phyloP scores from a whole-genome alignment of 2,797 vertebrate species.

The Tapera naevia region DNA sequence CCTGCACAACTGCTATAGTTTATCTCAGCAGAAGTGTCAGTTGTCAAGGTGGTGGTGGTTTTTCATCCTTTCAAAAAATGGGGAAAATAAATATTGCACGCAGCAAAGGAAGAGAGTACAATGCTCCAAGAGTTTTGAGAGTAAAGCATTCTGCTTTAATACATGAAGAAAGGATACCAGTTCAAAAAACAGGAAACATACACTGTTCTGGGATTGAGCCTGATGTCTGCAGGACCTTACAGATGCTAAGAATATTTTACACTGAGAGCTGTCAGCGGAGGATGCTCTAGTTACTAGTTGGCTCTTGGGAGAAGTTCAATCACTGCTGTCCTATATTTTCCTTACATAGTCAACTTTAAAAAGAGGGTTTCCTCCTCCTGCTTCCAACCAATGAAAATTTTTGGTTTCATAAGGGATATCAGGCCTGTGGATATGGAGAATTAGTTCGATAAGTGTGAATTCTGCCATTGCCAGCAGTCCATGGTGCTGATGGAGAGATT shows the following conservation, averaged over 20 bases:
- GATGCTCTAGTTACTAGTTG: not conserved
- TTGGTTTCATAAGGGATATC: not conserved
- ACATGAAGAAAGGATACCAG: not conserved
- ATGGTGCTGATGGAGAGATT: slow-evolving; percentile 65
- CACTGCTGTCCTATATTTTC: not conserved
- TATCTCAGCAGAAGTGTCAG: not conserved
- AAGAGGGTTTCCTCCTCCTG: not conserved
- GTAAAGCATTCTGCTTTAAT: not conserved
- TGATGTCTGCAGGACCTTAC: not conserved
- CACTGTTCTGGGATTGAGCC: not conserved
- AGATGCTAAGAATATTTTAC: not conserved
- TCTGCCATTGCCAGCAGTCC: slow-evolving; percentile 36
- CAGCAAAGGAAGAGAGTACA: not conserved
- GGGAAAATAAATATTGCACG: not conserved
- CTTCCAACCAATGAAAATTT: not conserved
- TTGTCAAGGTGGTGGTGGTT: not conserved
- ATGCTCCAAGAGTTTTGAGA: not conserved
- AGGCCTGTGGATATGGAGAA: not conserved
- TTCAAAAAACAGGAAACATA: not conserved
- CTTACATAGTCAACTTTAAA: not conserved
- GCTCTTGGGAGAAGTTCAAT: not conserved
- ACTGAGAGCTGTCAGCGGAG: not conserved
- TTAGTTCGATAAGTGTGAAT: not conserved
- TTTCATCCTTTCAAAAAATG: not conserved
- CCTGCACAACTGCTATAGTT: not conserved